Base-by-base conservation (phyloP, 37 sponge, comb jelly and placozoan species). In the Sycon ciliatum region DNA sequence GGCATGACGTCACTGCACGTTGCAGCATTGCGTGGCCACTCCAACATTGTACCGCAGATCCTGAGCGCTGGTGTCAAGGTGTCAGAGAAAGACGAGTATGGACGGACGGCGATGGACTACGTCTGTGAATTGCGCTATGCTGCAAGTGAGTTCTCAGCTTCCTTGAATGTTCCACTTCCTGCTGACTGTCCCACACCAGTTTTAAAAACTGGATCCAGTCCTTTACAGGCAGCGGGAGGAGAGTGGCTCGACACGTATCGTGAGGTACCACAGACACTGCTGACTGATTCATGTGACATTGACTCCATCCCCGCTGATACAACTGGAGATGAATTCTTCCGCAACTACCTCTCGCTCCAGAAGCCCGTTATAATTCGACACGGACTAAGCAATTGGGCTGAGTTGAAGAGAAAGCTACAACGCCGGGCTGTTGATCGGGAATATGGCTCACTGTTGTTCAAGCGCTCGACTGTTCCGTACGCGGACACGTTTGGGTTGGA, bases 291-390 rank as follows among this genome's bases (percentile, higher is more conserved):
- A 24, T 92, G 93, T 71, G 88, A 84, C 67, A 69, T 92, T 81
- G 93, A 92, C 65, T 85, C 81, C 0, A 61, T 84, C 16, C 62
- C 22, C 63, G 53, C 13, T 46, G 64, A 31, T n/a, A 33, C 73
- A n/a, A 33, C 69, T n/a, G 46, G 54, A 1, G 75, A 81, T 24
- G 33, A 39, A 1, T 84, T 92, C 34, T 27, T 92, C n/a, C 81
- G 67, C 37, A 80, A 92, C 39, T 92, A 92, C 40, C 57, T 92
- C 0, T 29, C 82, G 5, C 42, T 92, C 16, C 85, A 81, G 39
- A 20, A 77, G 20, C 93, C 93, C 24, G 93, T 92, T 22, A 27
- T 92, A 38, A 52, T 92, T 0, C 73, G 93, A 32, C 81, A 84
- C 66, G 88, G 71, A 3, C 34, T 72, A 4, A 24, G 31, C 27